Evolutionary conservation across 2,797 vertebrate genomes (phyloP), one percentile per base, ranked within the genome.

Genomic region (Stomatorhinus walkeri): DNA sequence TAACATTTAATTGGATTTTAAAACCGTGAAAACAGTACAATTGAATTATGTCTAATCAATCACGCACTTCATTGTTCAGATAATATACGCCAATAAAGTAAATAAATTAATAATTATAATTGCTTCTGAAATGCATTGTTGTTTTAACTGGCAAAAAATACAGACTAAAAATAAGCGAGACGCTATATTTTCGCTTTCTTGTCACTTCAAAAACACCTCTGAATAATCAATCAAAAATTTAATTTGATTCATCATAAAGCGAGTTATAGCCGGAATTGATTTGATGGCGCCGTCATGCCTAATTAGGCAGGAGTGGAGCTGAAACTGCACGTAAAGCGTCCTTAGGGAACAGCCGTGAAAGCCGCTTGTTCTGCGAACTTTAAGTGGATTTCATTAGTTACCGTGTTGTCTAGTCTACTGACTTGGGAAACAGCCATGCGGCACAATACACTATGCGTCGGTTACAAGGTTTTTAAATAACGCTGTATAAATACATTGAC

Each of bases 1-100:
- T 85, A 51, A 8, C n/a, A 24, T 51, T 85, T 85, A 85, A 81
- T 81, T 81, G 40, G 40, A 81, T 81, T 81, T 81, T 46, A 46
- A 46, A 46, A 46, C 76, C 16, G 7, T 19, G 19, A 81, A 43
- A 81, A 81, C 8, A 43, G 36, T 81, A 7, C 40, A 81, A 81
- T 81, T 81, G 40, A 81, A 81, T 81, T 43, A 81, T 40, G 14
- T n/a, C 7, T 79, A 46, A 79, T 79, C 36, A 46, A 79, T 81
- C 40, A 81, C 36, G 68, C 14, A n/a, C 36, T 81, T n/a, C 36
- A 81, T 81, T 81, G 76, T 81, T 81, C 76, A 81, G 40, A 46
- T 81, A 46, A 40, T 81, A 46, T 81, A 46, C 19, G 14, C 36
- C 16, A 79, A 79, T 81, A 81, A 79, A 79, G 72, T 43, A 43